Evolutionary conservation across 2,797 vertebrate genomes (phyloP).

Genomic region (Macropus fuliginosus): DNA sequence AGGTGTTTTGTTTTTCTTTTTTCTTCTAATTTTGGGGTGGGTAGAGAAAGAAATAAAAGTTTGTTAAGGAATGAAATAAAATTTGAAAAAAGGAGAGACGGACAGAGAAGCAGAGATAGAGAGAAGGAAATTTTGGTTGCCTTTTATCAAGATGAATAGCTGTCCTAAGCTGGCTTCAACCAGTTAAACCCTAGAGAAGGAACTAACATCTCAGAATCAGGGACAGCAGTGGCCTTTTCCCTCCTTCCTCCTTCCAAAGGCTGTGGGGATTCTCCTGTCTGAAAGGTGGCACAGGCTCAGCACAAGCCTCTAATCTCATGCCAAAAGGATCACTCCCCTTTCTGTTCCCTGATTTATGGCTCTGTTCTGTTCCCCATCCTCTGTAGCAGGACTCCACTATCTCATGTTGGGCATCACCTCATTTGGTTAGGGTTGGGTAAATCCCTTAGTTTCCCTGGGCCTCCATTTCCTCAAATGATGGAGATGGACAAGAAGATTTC

Average conservation of each 20-base stretch:
- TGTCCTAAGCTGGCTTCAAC: background rate
- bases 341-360: background rate
- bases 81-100: background rate
- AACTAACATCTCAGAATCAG: background rate
- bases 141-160: background rate
- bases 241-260: background rate
- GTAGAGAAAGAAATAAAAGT: background rate
- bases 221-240: background rate
- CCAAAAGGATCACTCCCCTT: background rate
- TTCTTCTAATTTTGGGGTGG: background rate
- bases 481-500: background rate
- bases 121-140: background rate
- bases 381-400: background rate
- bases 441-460: background rate
- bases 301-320: background rate
- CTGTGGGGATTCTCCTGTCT: background rate
- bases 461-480: background rate
- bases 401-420: background rate
- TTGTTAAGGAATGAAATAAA: background rate
- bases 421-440: background rate
- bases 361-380: background rate
- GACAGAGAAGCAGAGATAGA: too few species aligned
- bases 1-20: background rate
- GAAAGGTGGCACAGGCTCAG: background rate
- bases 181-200: background rate